Conservation (phyloP, 2,797 vertebrate genomes). For the Lycodopsis pacificus region DNA sequence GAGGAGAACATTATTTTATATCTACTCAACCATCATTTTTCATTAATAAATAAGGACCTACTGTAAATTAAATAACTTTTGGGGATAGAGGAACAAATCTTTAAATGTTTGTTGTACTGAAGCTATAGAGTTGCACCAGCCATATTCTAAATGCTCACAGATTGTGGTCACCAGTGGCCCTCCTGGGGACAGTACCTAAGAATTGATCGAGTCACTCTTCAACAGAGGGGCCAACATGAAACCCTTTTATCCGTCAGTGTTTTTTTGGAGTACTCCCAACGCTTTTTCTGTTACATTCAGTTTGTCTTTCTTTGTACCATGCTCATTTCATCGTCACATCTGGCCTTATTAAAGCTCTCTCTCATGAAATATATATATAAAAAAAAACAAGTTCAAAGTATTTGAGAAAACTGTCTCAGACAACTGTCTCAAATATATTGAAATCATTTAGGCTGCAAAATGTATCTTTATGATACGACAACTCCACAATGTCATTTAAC, state of each 20-base stretch:
- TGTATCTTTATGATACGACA: neutral
- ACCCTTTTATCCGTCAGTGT: neutral
- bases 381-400: neutral
- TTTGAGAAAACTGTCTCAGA: too few species aligned
- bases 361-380: neutral
- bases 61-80: neutral
- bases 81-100: neutral
- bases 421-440: neutral
- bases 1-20: too few species aligned
- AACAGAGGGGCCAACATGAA: neutral
- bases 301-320: neutral
- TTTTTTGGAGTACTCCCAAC: neutral
- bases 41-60: neutral
- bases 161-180: neutral
- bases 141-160: conserved; percentile 7
- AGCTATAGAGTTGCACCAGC: neutral
- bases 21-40: neutral
- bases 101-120: neutral
- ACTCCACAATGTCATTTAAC: neutral
- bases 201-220: conserved; percentile 13
- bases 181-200: neutral
- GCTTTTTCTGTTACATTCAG: neutral
- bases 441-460: neutral
- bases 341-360: neutral
- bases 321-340: neutral